These are phyloP conservation scores for Callosobruchus maculatus DNA, from an alignment of 2,888 invertebrate species.

Conservation along the genomic window DNA sequence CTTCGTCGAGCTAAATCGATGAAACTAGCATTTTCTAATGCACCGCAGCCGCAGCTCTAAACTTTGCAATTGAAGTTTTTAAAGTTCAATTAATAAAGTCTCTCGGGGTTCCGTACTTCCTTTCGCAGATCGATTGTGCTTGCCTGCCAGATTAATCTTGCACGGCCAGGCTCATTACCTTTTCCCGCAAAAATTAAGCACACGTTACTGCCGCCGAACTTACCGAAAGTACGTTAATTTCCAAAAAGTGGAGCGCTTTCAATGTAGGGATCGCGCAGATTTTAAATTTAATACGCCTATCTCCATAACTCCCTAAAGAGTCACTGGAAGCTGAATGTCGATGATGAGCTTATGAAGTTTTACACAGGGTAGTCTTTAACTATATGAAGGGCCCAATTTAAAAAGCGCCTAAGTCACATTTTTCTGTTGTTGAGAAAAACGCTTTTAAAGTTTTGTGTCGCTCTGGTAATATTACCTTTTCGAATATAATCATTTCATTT, in stretches of 20 bases:
- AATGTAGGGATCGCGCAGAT: background rate
- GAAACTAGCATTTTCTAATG: too few relatives aligned
- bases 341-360: too few relatives aligned
- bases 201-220: background rate
- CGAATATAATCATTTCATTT: too few relatives aligned
- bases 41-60: background rate
- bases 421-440: too few relatives aligned
- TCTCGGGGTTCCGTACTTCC: background rate
- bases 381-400: too few relatives aligned
- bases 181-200: background rate
- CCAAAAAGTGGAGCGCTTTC: background rate
- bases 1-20: too few relatives aligned
- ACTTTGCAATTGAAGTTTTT: background rate
- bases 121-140: background rate
- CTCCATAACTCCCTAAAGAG: background rate
- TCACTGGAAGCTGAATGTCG: too few relatives aligned
- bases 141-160: background rate
- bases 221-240: background rate
- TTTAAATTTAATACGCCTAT: background rate
- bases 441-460: too few relatives aligned
- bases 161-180: background rate
- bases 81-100: background rate
- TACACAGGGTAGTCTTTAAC: too few relatives aligned
- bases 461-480: too few relatives aligned
- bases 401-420: too few relatives aligned